phyloP scores from a whole-genome alignment of 2,888 invertebrate genomes.

The Volucella inanis region DNA sequence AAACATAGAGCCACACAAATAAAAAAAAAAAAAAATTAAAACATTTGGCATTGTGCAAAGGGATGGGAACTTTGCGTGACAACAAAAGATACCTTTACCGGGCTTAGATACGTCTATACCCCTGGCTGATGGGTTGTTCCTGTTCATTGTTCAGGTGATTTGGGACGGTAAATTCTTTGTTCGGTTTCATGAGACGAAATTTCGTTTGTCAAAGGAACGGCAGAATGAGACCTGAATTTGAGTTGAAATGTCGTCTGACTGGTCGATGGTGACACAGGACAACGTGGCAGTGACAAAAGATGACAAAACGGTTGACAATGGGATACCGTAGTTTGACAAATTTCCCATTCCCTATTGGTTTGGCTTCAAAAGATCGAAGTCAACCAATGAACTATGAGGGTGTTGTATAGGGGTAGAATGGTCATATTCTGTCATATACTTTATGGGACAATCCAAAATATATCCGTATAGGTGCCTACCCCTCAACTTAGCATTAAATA shows the following conservation, averaged over 20 bases:
- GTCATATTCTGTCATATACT: no score
- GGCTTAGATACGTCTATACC: conserved; percentile 47
- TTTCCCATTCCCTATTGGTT: conserved; percentile 56
- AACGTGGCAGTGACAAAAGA: conserved; percentile 56
- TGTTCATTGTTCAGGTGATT: conserved; percentile 65
- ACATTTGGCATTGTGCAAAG: conserved; percentile 69
- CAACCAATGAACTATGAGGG: conserved; percentile 45
- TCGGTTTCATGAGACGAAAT: conserved; percentile 30
- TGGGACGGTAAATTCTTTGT: conserved; percentile 35
- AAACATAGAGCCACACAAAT: conserved; percentile 13
- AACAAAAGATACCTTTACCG: conserved; percentile 70
- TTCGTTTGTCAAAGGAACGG: conserved; percentile 2
- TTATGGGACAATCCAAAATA: no score
- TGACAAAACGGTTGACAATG: conserved; percentile 37
- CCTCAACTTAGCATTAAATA: no score
- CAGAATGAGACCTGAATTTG: conserved; percentile 38
- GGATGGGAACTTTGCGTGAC: conserved; percentile 72
- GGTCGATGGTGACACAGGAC: conserved; percentile 65
- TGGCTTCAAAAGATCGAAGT: not conserved
- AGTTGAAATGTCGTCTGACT: conserved; percentile 65
- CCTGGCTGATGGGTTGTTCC: conserved; percentile 73
- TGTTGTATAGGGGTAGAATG: conserved; percentile 6
- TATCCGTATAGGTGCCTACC: no score
- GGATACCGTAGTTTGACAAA: conserved; percentile 55
- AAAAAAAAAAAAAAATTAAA: conserved; percentile 43